These are phyloP conservation scores for Aphis gossypii DNA, from an alignment of 1,140 invertebrate species.

Conservation along the genomic window DNA sequence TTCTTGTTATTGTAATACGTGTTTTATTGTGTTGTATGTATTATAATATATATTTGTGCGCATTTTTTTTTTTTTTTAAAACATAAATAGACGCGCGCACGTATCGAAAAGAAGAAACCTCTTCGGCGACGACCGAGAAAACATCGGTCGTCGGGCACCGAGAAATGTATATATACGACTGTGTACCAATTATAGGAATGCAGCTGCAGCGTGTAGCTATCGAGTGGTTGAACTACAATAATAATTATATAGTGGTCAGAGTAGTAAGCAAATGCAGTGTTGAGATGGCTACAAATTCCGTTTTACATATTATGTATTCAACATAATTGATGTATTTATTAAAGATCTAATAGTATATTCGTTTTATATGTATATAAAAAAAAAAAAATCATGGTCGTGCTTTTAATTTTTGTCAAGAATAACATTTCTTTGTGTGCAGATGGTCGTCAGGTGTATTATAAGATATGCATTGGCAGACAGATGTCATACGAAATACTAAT, in stretches of 20 bases:
- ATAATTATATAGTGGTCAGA: neutral
- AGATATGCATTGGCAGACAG: neutral
- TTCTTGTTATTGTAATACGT: constrained; percentile 17
- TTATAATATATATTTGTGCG: neutral
- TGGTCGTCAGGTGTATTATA: neutral
- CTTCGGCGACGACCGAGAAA: neutral
- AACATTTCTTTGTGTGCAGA: neutral
- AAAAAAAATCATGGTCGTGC: neutral
- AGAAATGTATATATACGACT: neutral
- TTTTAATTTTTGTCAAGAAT: neutral
- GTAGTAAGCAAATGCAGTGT: neutral
- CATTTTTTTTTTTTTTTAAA: neutral
- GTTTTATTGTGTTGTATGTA: neutral
- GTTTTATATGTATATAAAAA: neutral
- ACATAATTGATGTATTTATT: neutral
- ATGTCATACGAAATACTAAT: neutral
- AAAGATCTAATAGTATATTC: neutral
- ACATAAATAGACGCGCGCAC: neutral
- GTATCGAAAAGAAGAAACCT: neutral
- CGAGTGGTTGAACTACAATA: neutral
- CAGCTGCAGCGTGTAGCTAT: neutral
- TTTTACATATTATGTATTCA: constrained; percentile 3
- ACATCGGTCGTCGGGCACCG: neutral
- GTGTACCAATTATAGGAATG: neutral
- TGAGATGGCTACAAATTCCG: neutral